Base-by-base conservation (phyloP, 2,113 vertebrate species). In the Cyrtonyx montezumae region DNA sequence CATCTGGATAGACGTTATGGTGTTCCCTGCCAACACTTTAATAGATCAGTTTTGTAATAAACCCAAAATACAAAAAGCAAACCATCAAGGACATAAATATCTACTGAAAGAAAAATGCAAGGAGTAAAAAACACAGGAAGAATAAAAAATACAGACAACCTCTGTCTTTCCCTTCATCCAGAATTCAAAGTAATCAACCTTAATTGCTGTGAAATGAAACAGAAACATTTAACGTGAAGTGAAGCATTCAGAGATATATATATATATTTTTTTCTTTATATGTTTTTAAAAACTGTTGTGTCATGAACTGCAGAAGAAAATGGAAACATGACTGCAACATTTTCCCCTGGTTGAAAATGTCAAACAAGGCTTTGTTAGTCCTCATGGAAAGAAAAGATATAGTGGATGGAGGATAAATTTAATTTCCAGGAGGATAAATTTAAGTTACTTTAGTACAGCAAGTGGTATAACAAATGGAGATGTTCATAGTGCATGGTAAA, bases 241-340 rank as follows among this genome's bases (percentile, higher is more conserved):
- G 4, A 82, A 73, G 73, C 4, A 37, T 4, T 36, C 55, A n/a
- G 11, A 34, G n/a, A 59, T 14, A 59, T n/a, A 19, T 14, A 59
- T n/a, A 19, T 56, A 11, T n/a, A 9, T 46, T 20, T 20, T 19
- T 46, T 46, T 20, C 18, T 46, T 46, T 5, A 20, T 46, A 19
- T n/a, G 55, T 58, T 58, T 58, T 58, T 20, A n/a, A 58, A 20
- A n/a, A 46, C 18, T 62, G 25, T 66, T 78, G 5, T 40, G 7
- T 40, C 15, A 8, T 3, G 28, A 55, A 26, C 7, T 70, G 17
- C 9, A 84, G 65, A 74, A 71, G 21, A 20, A 87, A 83, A 62
- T 1, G 0, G 22, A 48, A 80, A 1, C 19, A 53, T 34, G 13
- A 12, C 11, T 74, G 11, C 5, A 48, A 20, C 4, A 16, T 65